Evolutionary conservation across 1,140 invertebrate species (phyloP).

Genomic region (Sinella curviseta): DNA sequence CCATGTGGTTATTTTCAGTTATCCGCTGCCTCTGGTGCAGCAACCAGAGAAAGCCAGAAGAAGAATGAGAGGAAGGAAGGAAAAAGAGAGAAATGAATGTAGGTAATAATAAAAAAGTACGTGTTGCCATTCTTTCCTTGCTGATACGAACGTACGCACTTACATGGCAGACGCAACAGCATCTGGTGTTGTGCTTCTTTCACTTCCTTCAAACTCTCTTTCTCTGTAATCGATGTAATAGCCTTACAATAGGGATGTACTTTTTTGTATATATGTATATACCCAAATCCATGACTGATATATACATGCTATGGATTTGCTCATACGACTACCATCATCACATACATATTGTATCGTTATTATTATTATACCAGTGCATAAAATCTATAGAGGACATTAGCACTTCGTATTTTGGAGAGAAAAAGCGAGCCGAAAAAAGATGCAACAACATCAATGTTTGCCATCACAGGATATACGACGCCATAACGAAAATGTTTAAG

Average conservation of each 20-base stretch:
- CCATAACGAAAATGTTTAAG: not conserved
- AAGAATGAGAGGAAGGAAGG: not conserved
- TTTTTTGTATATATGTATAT: no score
- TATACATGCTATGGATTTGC: no score
- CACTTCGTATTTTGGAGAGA: no score
- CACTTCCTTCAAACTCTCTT: not conserved
- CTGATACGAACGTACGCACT: no score
- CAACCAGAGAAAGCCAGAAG: not conserved
- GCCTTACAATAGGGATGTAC: no score
- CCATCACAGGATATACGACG: not conserved
- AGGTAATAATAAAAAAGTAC: conserved; percentile 18
- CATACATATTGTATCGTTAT: not conserved
- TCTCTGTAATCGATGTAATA: no score
- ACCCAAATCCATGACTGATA: no score
- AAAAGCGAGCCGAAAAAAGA: not conserved
- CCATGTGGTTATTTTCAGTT: no score
- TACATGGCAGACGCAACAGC: conserved; percentile 3
- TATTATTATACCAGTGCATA: not conserved
- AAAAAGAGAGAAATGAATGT: not conserved
- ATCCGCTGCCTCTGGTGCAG: no score
- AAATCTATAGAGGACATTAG: not conserved
- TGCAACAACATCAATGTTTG: not conserved
- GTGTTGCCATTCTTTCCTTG: not conserved
- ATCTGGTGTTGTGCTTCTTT: conserved; percentile 7
- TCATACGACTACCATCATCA: not conserved